Base-by-base conservation (phyloP, 2,797 vertebrate species). In the Cyclura pinguis region DNA sequence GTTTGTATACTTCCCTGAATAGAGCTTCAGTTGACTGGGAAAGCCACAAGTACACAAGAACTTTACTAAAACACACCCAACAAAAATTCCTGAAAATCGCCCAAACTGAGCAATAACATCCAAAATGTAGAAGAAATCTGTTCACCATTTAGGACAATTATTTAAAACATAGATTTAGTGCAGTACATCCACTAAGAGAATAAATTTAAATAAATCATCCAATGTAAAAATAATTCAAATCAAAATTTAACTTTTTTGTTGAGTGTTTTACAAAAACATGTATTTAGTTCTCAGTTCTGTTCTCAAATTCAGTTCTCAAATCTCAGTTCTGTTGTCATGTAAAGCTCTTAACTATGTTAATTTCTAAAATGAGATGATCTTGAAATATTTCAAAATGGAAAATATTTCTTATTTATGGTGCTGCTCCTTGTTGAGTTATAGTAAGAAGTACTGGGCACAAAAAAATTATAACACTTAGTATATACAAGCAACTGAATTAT, bases 311-410 rank as follows among this genome's bases (percentile, higher is more conserved):
- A 47, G 42, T 47, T 47, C 42, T 47, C 42, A 47, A 82, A 82
- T 82, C 35, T 47, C 62, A 32, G 62, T 67, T 32, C 62, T 80
- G 32, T 73, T 55, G 47, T 55, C 47, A 20, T 35, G 35, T 35
- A 73, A 24, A 73, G 18, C 24, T 32, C 47, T 1, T 10, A 22
- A 57, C 16, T 13, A 35, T 20, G 59, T 50, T 50, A 50, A 50
- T 86, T 57, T 2, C 67, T 74, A 76, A 59, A 59, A 29, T 55
- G 22, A 27, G 20, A 86, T 38, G 57, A 69, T 80, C 38, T 59
- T 81, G 4, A 22, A 82, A 50, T 73, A 57, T n/a, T 89, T 92
- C 74, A 88, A 88, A 76, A 22, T 50, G 1, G 80, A 50, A 95
- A 94, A 8, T 38, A 85, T 42, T 35, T 87, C 22, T 90, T 12